Conservation (phyloP, 2,888 invertebrate species). For the Gasteruption jaculator region DNA sequence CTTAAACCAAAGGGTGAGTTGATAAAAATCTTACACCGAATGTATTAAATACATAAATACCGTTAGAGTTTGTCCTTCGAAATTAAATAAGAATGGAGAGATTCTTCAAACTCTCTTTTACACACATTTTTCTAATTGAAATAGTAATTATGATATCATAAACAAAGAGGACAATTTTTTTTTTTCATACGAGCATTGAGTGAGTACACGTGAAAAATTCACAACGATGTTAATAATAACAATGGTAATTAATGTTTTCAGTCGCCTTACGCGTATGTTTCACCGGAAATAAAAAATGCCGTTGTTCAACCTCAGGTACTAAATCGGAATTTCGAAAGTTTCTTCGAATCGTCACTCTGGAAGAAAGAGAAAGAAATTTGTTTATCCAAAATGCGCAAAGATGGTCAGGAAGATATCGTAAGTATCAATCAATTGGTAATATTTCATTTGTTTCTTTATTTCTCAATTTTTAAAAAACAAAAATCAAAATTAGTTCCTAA, state of each 20-base stretch:
- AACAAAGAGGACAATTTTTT: no score
- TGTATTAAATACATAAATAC: no score
- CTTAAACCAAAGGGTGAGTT: slow-evolving; percentile 2
- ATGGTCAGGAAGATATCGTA: slow-evolving; percentile 13
- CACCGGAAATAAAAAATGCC: slow-evolving; percentile 27
- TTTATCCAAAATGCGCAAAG: slow-evolving; percentile 36
- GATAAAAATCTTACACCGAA: not conserved
- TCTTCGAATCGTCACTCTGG: slow-evolving; percentile 41
- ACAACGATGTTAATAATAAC: no score
- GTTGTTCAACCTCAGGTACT: slow-evolving; percentile 29
- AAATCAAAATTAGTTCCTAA: not conserved
- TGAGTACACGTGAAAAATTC: no score
- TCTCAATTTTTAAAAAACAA: not conserved
- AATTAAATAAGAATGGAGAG: no score
- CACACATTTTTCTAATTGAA: no score
- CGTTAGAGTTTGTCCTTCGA: no score
- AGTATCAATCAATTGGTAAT: slow-evolving; percentile 9
- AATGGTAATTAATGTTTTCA: no score
- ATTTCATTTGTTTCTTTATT: not conserved
- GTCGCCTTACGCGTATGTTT: slow-evolving; percentile 26
- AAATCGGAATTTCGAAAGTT: slow-evolving; percentile 29
- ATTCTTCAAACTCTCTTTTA: no score
- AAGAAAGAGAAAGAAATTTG: slow-evolving; percentile 38
- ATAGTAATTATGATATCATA: no score
- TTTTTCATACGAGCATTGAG: no score